Base-by-base conservation (phyloP, 2,797 vertebrate genomes). In the Enteromius radiatus region DNA sequence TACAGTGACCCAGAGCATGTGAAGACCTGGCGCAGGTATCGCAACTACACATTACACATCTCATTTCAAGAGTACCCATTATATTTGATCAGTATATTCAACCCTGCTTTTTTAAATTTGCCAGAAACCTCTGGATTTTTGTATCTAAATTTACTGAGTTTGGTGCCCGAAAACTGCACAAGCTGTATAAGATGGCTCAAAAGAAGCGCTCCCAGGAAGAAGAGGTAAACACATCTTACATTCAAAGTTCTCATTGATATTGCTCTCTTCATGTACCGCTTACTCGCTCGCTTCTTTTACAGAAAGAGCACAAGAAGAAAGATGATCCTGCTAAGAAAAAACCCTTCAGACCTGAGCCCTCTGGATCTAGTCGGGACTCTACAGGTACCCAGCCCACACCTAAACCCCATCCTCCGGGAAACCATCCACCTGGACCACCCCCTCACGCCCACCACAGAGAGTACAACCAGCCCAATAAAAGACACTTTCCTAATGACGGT, bases 111-210 rank as follows among this genome's bases (percentile, higher is more conserved):
- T 31, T 82, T 7, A 1, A 59, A 43, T 89, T 78, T 75, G 83
- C 67, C 90, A 99, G 98, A 92, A 99, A 99, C 88, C 96, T 99
- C 15, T 99, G 98, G 98, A 99, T 99, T 89, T 99, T 99, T 94
- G 98, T 99, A 86, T 99, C 98, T 67, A 99, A 99, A 94, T 99
- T 99, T 89, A 99, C 98, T 5, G 98, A 99, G 94, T 99, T 99
- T 89, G 97, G 97, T 68, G 98, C 98, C 5, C 96, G 96, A 89
- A 99, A 99, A 89, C 93, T 99, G 74, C 98, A 99, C 92, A 99
- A 97, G 83, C 94, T 99, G 86, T 99, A 99, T 91, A 99, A 99
- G 92, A 98, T 98, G 97, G 98, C 98, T 65, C 96, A 96, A 89
- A 99, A 99, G 93, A 99, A 99, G 91, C 94, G 98, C 56, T 96